These are phyloP conservation scores for Mimas tiliae DNA, from an alignment of 2,888 invertebrate species.

Conservation along the genomic window DNA sequence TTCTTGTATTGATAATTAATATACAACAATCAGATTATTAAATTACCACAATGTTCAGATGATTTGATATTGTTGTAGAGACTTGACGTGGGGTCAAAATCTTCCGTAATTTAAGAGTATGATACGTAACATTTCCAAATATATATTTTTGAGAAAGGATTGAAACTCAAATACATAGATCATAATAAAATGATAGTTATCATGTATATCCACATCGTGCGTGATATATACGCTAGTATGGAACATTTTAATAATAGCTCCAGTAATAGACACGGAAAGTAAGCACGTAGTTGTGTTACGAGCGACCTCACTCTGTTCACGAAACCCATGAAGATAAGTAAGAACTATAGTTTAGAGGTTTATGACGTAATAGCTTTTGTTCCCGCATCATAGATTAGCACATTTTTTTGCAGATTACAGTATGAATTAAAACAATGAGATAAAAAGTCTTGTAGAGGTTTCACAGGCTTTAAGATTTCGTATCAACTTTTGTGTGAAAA, in stretches of 20 bases:
- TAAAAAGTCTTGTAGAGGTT: background rate
- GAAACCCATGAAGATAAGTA: background rate
- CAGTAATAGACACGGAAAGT: background rate
- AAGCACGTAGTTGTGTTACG: background rate
- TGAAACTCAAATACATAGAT: too few relatives aligned
- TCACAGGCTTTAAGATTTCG: slow-evolving; percentile 14
- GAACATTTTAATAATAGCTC: slow-evolving; percentile 1
- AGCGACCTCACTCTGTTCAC: background rate
- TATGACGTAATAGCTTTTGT: slow-evolving; percentile 13
- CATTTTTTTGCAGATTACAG: slow-evolving; percentile 1
- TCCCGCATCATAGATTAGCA: slow-evolving; percentile 7
- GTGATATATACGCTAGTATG: background rate
- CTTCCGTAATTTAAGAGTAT: too few relatives aligned
- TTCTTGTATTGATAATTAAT: too few relatives aligned
- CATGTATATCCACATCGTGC: background rate
- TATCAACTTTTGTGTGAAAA: background rate
- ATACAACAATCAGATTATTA: too few relatives aligned
- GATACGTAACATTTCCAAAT: too few relatives aligned
- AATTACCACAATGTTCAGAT: too few relatives aligned
- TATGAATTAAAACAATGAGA: slow-evolving; percentile 7
- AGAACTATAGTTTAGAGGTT: background rate
- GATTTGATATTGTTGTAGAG: too few relatives aligned
- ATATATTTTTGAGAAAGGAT: too few relatives aligned
- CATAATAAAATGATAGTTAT: background rate
- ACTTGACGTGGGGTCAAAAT: too few relatives aligned